A percentile compares a stretch with the other conserved stretches of the same genome.
phyloP scores from a whole-genome alignment of 2,888 invertebrate genomes.

The Pseudeuparius sepicola region DNA sequence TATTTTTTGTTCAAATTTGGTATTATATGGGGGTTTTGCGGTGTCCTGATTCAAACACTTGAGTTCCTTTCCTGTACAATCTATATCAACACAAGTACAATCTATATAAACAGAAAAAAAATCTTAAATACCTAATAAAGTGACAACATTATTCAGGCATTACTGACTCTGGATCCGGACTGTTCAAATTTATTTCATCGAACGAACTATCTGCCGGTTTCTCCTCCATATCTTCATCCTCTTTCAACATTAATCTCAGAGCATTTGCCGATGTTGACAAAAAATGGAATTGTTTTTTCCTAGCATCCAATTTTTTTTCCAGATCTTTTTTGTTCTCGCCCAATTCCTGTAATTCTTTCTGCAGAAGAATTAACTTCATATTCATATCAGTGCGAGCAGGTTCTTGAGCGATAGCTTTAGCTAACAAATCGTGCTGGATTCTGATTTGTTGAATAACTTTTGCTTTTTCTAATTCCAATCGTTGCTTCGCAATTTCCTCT shows the following conservation, averaged over 20 bases:
- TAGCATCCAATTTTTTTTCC: constrained; percentile 66
- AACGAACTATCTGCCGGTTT: constrained; percentile 16
- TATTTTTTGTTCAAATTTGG: no score
- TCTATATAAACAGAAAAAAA: background rate
- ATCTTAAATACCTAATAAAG: no score
- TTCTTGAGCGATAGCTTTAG: constrained; percentile 82
- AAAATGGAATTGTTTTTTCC: constrained; percentile 85
- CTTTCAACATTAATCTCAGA: constrained; percentile 61
- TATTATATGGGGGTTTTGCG: no score
- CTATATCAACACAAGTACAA: no score
- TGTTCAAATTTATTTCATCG: constrained; percentile 43
- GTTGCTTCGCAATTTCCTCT: constrained; percentile 70
- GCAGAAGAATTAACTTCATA: constrained; percentile 55
- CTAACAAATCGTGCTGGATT: constrained; percentile 87
- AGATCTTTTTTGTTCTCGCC: constrained; percentile 61
- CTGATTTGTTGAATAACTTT: constrained; percentile 82
- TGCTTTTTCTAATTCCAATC: constrained; percentile 69
- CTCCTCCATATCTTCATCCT: constrained; percentile 39
- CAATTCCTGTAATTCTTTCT: constrained; percentile 61
- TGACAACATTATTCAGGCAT: constrained; percentile 29
- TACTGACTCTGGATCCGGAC: constrained; percentile 8
- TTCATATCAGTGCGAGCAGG: constrained; percentile 79
- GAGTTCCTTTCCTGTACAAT: no score
- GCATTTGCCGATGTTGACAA: constrained; percentile 80
- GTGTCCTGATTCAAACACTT: no score